Evolutionary conservation across 2,888 invertebrate species (phyloP).

Genomic region (Apomyelois bistriatella): DNA sequence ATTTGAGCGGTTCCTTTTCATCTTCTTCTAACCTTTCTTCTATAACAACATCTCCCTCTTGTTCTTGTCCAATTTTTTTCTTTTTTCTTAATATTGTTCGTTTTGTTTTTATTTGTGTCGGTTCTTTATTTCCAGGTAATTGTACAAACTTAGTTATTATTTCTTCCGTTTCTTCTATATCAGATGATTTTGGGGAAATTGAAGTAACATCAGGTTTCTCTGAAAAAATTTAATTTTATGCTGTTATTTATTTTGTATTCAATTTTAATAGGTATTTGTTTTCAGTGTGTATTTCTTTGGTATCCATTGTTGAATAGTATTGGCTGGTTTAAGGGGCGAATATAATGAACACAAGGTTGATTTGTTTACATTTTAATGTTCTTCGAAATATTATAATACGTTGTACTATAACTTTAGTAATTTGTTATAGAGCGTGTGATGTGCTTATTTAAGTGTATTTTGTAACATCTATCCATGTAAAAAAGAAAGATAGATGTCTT

Average conservation of each 20-base stretch:
- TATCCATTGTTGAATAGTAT: too few relatives aligned
- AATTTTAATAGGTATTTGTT: neutral
- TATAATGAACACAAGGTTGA: too few relatives aligned
- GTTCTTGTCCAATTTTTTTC: conserved; percentile 31
- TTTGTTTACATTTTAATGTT: too few relatives aligned
- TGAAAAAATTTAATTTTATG: conserved; percentile 38
- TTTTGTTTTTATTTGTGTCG: conserved; percentile 78
- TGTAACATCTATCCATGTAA: too few relatives aligned
- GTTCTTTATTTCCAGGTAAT: conserved; percentile 71
- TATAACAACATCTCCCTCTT: conserved; percentile 65
- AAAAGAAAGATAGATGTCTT: too few relatives aligned
- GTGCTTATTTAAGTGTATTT: too few relatives aligned
- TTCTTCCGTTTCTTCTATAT: conserved; percentile 80
- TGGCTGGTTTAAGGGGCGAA: too few relatives aligned
- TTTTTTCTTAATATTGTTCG: conserved; percentile 76
- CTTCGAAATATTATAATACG: too few relatives aligned
- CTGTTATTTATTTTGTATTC: neutral
- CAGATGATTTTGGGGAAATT: conserved; percentile 57
- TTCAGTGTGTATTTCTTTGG: neutral
- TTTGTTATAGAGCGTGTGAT: too few relatives aligned
- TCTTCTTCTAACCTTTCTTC: conserved; percentile 72
- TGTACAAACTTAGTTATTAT: conserved; percentile 80
- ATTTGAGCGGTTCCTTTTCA: conserved; percentile 24
- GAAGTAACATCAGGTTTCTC: conserved; percentile 35
- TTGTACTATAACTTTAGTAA: too few relatives aligned